These are phyloP conservation scores for Lamellibrachia luymesi DNA, from an alignment of 1,140 invertebrate species.

Conservation along the genomic window DNA sequence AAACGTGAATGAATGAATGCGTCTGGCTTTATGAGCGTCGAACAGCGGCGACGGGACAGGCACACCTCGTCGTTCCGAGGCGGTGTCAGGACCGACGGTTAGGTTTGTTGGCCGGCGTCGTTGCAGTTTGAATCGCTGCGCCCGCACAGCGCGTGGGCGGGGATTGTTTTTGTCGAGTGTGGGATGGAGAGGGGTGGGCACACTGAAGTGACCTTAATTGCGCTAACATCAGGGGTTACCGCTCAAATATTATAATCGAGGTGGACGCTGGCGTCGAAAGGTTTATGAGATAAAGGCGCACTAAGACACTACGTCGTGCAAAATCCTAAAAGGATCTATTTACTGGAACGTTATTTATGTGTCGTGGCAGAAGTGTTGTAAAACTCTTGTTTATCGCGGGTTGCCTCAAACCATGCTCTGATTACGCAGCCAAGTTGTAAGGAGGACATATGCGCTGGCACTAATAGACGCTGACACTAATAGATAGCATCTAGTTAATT, in stretches of 20 bases:
- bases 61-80: neutral
- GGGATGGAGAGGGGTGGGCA: neutral
- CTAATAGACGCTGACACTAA: neutral
- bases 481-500: neutral
- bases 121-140: neutral
- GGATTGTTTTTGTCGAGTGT: neutral
- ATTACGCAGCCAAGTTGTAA: neutral
- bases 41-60: neutral
- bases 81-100: neutral
- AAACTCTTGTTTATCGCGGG: neutral
- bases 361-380: neutral
- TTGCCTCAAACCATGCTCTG: neutral
- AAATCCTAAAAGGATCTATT: neutral
- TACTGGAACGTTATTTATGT: neutral
- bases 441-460: neutral
- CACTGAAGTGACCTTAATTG: neutral
- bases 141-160: neutral
- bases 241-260: no score
- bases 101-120: neutral
- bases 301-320: neutral
- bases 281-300: neutral
- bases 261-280: neutral
- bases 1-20: neutral
- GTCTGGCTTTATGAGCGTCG: neutral
- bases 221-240: neutral